Percentiles rank a stretch among this genome's conserved stretches.
These are phyloP conservation scores for Tipula vernalis DNA, from an alignment of 2,888 invertebrate genomes.

Conservation along the genomic window DNA sequence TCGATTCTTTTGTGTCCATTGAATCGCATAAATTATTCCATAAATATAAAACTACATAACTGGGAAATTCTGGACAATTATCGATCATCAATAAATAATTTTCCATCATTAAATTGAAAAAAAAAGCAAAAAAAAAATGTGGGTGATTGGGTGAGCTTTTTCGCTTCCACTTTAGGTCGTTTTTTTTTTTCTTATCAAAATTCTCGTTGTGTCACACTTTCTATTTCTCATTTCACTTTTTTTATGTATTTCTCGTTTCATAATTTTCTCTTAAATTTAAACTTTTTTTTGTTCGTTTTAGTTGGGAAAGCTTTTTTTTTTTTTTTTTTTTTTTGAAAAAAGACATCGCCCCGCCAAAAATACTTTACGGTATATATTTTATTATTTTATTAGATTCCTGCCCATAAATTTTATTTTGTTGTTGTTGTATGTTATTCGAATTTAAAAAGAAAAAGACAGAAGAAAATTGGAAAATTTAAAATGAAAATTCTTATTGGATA, in stretches of 20 bases:
- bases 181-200: background rate
- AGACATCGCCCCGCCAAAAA: constrained; percentile 11
- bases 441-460: background rate
- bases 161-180: background rate
- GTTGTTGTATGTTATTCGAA: constrained; percentile 10
- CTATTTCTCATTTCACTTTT: background rate
- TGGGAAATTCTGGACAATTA: background rate
- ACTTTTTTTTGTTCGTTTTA: background rate
- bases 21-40: background rate
- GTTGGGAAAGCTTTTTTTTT: background rate
- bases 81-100: background rate
- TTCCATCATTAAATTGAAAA: background rate
- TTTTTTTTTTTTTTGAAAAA: background rate
- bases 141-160: background rate
- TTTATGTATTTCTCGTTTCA: background rate
- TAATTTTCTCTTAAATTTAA: background rate
- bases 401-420: constrained; percentile 8
- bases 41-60: background rate
- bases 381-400: constrained; percentile 5
- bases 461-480: background rate
- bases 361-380: background rate
- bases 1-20: background rate
- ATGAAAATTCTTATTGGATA: constrained; percentile 9
- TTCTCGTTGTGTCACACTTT: background rate
- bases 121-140: background rate